Evolutionary conservation across 2,113 vertebrate genomes (phyloP), one percentile per base, ranked within the genome.

Genomic region (Rhinogobius similis): DNA sequence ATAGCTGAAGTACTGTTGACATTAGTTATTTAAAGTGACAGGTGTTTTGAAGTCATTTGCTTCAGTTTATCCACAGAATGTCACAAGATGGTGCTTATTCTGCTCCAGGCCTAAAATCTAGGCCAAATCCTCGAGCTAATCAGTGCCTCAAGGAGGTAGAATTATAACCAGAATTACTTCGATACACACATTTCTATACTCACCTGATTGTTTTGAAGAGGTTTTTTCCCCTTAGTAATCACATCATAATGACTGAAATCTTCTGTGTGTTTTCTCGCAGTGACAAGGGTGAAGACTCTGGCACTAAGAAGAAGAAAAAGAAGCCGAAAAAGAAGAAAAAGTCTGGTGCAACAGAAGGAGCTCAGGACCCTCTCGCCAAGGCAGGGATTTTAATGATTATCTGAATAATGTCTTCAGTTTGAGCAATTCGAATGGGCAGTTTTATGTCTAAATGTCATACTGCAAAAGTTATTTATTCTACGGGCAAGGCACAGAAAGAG

Each of bases 301-400:
- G 95, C 58, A 94, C 95, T 85, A 99, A 98, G 92, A 98, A 98
- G 93, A 99, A 99, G 93, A 99, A 98, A 92, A 99, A 94, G 93
- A 98, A 96, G 92, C 96, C 96, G 80, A 93, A 94, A 90, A 96
- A 96, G 94, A 99, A 98, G 93, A 97, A 98, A 76, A 98, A 98
- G 81, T 91, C 94, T 74, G 94, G 80, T 65, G 94, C 94, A 48
- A 91, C 94, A 64, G 96, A 98, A 53, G 81, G 86, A 23, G 80
- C 87, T 75, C 94, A 95, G 89, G 96, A 98, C 69, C 94, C 94
- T 56, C 80, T 95, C 0, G 86, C 94, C 81, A 98, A 96, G 95
- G 96, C 94, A 92, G 74, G 75, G 38, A 29, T 24, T 55, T 59
- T 0, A 6, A 32, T 66, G 0, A 18, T 32, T 72, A 23, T 65